Evolutionary conservation across 2,797 vertebrate genomes (phyloP).

Genomic region (Phoeniculus purpureus): DNA sequence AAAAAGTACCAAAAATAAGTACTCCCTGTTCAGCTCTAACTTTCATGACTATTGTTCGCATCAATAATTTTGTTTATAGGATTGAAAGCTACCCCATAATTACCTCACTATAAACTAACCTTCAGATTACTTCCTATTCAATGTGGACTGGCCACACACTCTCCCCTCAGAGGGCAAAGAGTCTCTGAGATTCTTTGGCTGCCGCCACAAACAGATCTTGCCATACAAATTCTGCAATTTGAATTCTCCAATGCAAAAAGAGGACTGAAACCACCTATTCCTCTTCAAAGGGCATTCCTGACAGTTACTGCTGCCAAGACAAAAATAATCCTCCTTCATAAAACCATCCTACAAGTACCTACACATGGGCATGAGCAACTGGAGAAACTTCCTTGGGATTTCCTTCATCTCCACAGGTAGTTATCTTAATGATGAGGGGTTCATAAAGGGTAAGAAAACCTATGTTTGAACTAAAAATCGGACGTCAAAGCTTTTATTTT

Average conservation of each 20-base stretch:
- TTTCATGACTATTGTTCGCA: background rate
- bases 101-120: background rate
- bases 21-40: background rate
- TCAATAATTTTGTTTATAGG: background rate
- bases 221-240: background rate
- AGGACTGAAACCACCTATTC: background rate
- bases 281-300: background rate
- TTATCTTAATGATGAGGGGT: background rate
- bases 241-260: background rate
- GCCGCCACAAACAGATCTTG: background rate
- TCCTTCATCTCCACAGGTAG: background rate
- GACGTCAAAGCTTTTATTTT: conserved; percentile 19
- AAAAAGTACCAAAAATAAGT: background rate
- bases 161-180: background rate
- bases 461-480: background rate
- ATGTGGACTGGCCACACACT: background rate
- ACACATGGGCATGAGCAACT: background rate
- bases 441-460: background rate
- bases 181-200: background rate
- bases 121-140: background rate
- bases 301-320: background rate
- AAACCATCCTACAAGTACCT: background rate
- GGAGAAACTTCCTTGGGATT: background rate
- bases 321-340: background rate
- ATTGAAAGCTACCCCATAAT: background rate